Base-by-base conservation (phyloP, 2,797 vertebrate genomes). In the Spinibarbus caldwelli region DNA sequence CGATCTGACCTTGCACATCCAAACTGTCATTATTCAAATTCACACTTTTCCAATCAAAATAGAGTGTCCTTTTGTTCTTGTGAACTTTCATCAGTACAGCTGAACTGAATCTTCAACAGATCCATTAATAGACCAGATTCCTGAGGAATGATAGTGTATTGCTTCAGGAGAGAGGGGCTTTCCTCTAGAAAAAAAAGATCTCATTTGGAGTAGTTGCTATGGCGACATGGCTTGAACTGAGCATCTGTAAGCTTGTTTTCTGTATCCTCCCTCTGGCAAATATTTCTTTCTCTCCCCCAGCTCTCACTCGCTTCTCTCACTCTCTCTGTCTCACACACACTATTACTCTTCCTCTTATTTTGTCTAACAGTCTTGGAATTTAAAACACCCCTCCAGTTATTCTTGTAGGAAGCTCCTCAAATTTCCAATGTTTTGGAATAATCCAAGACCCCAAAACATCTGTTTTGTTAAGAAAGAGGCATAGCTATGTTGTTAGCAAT, bases 161-260 rank as follows among this genome's bases (percentile, higher is more conserved):
- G 49, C 62, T 68, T 70, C 14, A 57, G 26, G 76, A 78, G 67
- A 47, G 54, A 85, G 43, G 83, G 84, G 88, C 52, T 88, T 89
- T 85, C 81, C 77, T 78, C 75, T n/a, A 75, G 82, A 79, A 85
- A 76, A 47, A 29, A 8, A 66, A 47, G n/a, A 75, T 78, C 84
- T 87, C 49, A 77, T 86, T 72, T 54, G 77, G 72, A 86, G 80
- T 23, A 89, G 94, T 96, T 95, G 93, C 95, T 93, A 95, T 95
- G 94, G 95, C 91, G 93, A 96, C 93, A 80, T 71, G 80, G 78
- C 89, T 87, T 87, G 92, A 92, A 88, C 93, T 91, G 90, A 91
- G 89, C 90, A 88, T 90, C 36, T 45, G 68, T 89, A 89, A 93
- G 90, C 90, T 88, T 91, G 92, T 90, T 79, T 88, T 86, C 70